Percentiles rank a stretch among this genome's conserved stretches.
phyloP scores from a whole-genome alignment of 2,113 vertebrate genomes.

The Upupa epops region DNA sequence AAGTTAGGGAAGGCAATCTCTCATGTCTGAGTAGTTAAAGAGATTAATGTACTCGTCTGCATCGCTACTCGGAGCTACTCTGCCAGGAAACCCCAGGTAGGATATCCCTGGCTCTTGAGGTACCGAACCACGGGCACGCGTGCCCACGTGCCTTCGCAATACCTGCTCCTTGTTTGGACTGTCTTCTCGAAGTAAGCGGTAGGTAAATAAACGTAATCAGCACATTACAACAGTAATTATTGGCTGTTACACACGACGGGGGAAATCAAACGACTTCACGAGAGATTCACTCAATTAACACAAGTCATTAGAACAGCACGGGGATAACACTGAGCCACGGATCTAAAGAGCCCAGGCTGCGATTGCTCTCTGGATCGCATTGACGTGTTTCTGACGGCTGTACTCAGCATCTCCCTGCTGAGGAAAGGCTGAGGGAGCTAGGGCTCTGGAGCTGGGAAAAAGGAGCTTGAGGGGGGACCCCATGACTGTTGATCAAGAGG shows the following conservation, averaged over 20 bases:
- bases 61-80: constrained; percentile 48
- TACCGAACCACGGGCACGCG: neutral
- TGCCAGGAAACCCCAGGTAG: constrained; percentile 46
- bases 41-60: constrained; percentile 72
- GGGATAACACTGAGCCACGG: neutral
- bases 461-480: too few species aligned
- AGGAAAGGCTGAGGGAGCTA: too few species aligned
- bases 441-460: too few species aligned
- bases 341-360: constrained; percentile 20
- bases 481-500: too few species aligned
- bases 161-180: constrained; percentile 2
- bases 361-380: neutral
- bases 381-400: neutral
- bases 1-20: constrained; percentile 63
- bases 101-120: neutral
- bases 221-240: constrained; percentile 35
- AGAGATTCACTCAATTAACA: constrained; percentile 53
- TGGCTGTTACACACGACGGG: neutral
- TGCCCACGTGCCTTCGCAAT: neutral
- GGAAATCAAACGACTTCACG: constrained; percentile 38
- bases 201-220: constrained; percentile 62
- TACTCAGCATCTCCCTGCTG: too few species aligned
- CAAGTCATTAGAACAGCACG: neutral
- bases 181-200: constrained; percentile 25
- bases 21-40: constrained; percentile 72